Percentiles rank a stretch among this genome's conserved stretches.
Conservation (phyloP, 2,113 vertebrate genomes). For the Raja brachyura region DNA sequence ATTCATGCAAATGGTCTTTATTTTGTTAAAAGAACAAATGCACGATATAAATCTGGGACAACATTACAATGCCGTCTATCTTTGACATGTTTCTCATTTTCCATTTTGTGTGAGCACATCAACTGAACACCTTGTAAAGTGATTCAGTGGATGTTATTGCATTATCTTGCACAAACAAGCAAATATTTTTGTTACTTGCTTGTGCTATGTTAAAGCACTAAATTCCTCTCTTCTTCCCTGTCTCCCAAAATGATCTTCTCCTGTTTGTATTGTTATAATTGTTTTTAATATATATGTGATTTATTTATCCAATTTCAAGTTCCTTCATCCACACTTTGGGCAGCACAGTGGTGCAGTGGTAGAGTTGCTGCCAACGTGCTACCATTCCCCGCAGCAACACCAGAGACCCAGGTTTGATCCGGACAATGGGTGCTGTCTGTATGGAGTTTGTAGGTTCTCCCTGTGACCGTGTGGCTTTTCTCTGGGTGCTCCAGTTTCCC, state of each 20-base stretch:
- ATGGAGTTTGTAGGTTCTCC: too few species aligned
- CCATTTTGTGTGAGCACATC: not conserved
- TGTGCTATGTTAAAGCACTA: not conserved
- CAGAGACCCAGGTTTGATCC: too few species aligned
- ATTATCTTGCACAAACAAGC: not conserved
- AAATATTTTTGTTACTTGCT: not conserved
- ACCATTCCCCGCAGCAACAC: too few species aligned
- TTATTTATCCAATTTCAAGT: not conserved
- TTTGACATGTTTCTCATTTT: not conserved
- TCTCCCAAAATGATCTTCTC: not conserved
- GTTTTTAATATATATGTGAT: not conserved
- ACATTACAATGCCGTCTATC: not conserved
- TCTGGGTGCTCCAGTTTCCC: too few species aligned
- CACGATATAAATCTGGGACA: conserved; percentile 37
- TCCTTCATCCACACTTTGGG: not conserved
- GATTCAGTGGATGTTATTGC: not conserved
- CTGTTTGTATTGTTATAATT: not conserved
- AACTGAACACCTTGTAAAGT: not conserved
- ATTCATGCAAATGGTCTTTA: conserved; percentile 50
- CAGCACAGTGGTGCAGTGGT: too few species aligned
- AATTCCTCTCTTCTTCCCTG: conserved; percentile 35
- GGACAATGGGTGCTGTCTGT: too few species aligned
- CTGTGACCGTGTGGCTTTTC: too few species aligned
- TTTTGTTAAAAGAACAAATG: conserved; percentile 40
- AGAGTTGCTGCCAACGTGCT: too few species aligned